Conservation (phyloP, 2,113 vertebrate genomes). For the Cottus gobio region DNA sequence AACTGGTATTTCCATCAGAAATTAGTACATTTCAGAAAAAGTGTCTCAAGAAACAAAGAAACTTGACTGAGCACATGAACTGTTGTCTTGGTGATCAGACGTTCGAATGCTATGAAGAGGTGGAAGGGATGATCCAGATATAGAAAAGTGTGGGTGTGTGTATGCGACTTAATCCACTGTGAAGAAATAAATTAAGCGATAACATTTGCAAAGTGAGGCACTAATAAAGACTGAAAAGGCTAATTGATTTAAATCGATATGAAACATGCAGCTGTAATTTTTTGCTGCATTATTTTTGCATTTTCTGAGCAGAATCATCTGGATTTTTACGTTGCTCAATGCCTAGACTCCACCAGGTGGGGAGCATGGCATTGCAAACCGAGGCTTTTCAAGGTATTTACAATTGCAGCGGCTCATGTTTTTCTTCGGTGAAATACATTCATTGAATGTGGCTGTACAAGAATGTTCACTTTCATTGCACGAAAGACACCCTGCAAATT, state of each 20-base stretch:
- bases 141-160: constrained; percentile 70
- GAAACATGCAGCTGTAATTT: constrained; percentile 28
- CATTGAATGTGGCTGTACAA: background rate
- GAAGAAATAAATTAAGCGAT: constrained; percentile 58
- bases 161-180: constrained; percentile 53
- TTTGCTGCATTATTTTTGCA: constrained; percentile 44
- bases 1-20: background rate
- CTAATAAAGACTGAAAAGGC: constrained; percentile 43
- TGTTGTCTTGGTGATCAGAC: constrained; percentile 74
- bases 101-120: constrained; percentile 64
- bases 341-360: constrained; percentile 16
- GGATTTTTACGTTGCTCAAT: constrained; percentile 7
- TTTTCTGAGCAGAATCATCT: constrained; percentile 1
- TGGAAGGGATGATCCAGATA: constrained; percentile 64
- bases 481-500: background rate
- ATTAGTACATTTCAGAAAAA: constrained; percentile 13
- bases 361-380: constrained; percentile 14
- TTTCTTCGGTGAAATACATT: constrained; percentile 5
- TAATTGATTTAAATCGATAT: constrained; percentile 47
- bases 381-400: background rate
- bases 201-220: constrained; percentile 42
- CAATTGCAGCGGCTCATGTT: background rate
- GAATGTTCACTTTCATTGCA: background rate
- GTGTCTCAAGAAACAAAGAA: constrained; percentile 30
- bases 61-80: constrained; percentile 35